phyloP scores from a whole-genome alignment of 1,140 invertebrate genomes.

The Cydia splendana region DNA sequence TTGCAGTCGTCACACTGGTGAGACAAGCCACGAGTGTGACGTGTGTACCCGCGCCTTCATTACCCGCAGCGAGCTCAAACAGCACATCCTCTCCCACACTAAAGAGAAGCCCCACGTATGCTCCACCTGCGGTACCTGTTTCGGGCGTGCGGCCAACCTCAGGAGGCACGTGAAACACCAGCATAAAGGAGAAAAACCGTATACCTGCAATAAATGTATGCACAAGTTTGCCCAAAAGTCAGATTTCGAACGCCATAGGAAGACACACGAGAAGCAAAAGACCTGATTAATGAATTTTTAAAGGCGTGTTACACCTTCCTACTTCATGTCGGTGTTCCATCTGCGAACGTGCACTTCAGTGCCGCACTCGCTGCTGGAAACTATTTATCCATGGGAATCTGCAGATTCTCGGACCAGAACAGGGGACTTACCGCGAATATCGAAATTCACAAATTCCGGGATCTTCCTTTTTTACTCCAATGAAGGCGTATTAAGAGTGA shows the following conservation, averaged over 20 bases:
- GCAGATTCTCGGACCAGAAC: conserved; percentile 11
- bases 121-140: conserved; percentile 82
- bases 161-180: conserved; percentile 64
- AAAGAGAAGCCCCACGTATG: conserved; percentile 84
- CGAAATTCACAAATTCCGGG: too few species aligned
- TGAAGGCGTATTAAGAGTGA: too few species aligned
- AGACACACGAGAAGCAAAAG: conserved; percentile 42
- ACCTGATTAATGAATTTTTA: conserved; percentile 1
- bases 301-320: too few species aligned
- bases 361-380: too few species aligned
- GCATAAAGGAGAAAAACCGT: conserved; percentile 50
- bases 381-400: conserved; percentile 1
- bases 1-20: conserved; percentile 81
- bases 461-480: too few species aligned
- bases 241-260: conserved; percentile 51
- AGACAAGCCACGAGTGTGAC: conserved; percentile 81
- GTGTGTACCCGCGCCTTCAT: conserved; percentile 76
- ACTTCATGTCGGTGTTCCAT: too few species aligned
- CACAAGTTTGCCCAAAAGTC: conserved; percentile 48
- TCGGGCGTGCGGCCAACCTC: conserved; percentile 69
- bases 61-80: conserved; percentile 75
- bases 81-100: conserved; percentile 83
- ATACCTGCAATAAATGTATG: conserved; percentile 44
- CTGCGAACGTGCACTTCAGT: too few species aligned
- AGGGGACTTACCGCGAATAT: too few species aligned